phyloP scores from a whole-genome alignment of 2,888 invertebrate species.

The Cylindroiulus punctatus region DNA sequence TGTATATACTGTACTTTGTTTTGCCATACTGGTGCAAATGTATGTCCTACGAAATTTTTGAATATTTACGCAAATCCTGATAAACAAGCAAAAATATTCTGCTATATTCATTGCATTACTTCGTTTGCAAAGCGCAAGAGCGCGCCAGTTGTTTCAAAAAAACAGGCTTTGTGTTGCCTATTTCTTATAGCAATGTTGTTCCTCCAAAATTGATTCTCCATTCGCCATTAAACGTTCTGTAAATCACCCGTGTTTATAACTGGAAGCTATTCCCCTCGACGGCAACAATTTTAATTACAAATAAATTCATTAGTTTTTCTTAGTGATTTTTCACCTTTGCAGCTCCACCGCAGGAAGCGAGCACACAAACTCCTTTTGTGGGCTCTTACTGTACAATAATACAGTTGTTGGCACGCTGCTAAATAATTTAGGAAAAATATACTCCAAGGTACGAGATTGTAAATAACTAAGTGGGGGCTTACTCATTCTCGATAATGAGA shows the following conservation, averaged over 20 bases:
- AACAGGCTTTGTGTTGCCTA: not conserved
- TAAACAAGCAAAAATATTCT: too few relatives aligned
- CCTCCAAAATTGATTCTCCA: slow-evolving; percentile 25
- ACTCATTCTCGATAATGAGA: slow-evolving; percentile 47
- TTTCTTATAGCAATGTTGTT: not conserved
- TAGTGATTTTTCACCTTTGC: slow-evolving; percentile 25
- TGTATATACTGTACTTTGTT: too few relatives aligned
- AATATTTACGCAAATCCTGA: too few relatives aligned
- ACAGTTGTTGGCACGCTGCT: slow-evolving; percentile 8
- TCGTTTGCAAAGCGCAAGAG: not conserved
- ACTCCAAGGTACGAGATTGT: slow-evolving; percentile 41
- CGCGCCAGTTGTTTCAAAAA: not conserved
- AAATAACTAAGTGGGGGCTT: slow-evolving; percentile 43
- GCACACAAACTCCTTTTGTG: not conserved
- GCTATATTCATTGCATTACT: not conserved
- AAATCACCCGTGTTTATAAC: not conserved
- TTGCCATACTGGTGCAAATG: too few relatives aligned
- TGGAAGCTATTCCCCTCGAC: slow-evolving; percentile 14
- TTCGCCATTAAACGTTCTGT: not conserved
- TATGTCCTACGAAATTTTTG: too few relatives aligned
- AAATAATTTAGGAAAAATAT: slow-evolving; percentile 32
- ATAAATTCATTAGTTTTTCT: slow-evolving; percentile 45
- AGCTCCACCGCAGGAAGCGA: slow-evolving; percentile 21
- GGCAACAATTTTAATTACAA: slow-evolving; percentile 31
- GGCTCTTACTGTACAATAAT: not conserved